These are phyloP conservation scores for Venusia cambrica DNA, from an alignment of 2,888 invertebrate species.

Conservation along the genomic window DNA sequence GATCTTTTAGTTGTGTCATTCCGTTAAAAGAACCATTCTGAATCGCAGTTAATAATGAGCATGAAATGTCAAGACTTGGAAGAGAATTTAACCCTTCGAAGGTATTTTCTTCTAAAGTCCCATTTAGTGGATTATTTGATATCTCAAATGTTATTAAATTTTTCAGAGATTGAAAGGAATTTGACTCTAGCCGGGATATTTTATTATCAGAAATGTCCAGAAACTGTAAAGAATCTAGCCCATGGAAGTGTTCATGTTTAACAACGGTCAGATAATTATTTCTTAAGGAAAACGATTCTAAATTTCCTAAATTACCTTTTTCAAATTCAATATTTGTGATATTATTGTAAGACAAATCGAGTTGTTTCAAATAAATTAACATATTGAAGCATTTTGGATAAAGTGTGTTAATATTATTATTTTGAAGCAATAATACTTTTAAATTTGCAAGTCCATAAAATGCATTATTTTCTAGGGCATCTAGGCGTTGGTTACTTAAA, in stretches of 20 bases:
- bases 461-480: constrained; percentile 48
- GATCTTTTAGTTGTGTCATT: constrained; percentile 45
- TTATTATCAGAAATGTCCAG: constrained; percentile 58
- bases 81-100: constrained; percentile 51
- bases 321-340: constrained; percentile 48
- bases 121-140: constrained; percentile 50
- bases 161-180: constrained; percentile 43
- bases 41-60: constrained; percentile 40
- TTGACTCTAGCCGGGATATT: constrained; percentile 43
- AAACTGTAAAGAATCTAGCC: constrained; percentile 40
- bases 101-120: constrained; percentile 41
- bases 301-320: constrained; percentile 42
- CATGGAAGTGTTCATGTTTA: constrained; percentile 38
- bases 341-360: constrained; percentile 56
- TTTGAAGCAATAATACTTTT: constrained; percentile 41
- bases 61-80: constrained; percentile 54
- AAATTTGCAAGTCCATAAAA: constrained; percentile 46
- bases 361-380: constrained; percentile 34
- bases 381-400: constrained; percentile 43
- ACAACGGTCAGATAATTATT: constrained; percentile 49
- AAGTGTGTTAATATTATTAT: constrained; percentile 46
- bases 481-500: constrained; percentile 47
- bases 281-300: constrained; percentile 40
- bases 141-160: constrained; percentile 49
- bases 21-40: constrained; percentile 53